These are phyloP conservation scores for Zoanthus solanderi DNA, from an alignment of 92 coral and sea anemone species.

Conservation along the genomic window DNA sequence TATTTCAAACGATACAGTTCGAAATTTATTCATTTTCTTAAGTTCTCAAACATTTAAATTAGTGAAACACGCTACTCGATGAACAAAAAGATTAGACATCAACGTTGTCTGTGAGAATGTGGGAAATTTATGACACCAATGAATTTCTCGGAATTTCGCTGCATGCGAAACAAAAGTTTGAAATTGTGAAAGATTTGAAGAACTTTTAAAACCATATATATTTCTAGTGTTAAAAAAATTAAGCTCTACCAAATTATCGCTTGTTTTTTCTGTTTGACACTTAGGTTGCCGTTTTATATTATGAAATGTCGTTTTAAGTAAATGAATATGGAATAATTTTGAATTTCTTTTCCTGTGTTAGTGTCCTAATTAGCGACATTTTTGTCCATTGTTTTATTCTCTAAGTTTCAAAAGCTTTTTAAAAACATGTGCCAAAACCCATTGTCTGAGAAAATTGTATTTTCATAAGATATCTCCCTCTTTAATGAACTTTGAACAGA, in stretches of 20 bases:
- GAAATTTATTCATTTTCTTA: no score
- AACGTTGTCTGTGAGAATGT: not conserved
- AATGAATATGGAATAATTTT: slow-evolving; percentile 32
- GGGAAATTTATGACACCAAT: not conserved
- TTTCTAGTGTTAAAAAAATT: not conserved
- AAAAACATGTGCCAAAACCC: slow-evolving; percentile 50
- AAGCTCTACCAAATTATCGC: not conserved
- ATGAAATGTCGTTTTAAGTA: slow-evolving; percentile 35
- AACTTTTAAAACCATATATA: not conserved
- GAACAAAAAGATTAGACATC: not conserved
- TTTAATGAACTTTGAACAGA: slow-evolving; percentile 49
- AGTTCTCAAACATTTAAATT: not conserved
- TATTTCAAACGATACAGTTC: no score
- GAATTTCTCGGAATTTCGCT: not conserved
- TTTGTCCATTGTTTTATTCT: slow-evolving; percentile 38
- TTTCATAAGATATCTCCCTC: slow-evolving; percentile 27
- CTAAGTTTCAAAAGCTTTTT: slow-evolving; percentile 44
- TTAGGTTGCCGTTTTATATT: slow-evolving; percentile 17
- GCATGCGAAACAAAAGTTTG: not conserved
- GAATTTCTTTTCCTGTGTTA: slow-evolving; percentile 26
- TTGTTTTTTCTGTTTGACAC: slow-evolving; percentile 10
- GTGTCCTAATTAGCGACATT: slow-evolving; percentile 42
- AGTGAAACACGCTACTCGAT: not conserved
- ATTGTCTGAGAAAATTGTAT: slow-evolving; percentile 43
- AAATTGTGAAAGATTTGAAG: not conserved